Evolutionary conservation across 2,113 vertebrate genomes (phyloP).

Genomic region (Sigmodon hispidus): DNA sequence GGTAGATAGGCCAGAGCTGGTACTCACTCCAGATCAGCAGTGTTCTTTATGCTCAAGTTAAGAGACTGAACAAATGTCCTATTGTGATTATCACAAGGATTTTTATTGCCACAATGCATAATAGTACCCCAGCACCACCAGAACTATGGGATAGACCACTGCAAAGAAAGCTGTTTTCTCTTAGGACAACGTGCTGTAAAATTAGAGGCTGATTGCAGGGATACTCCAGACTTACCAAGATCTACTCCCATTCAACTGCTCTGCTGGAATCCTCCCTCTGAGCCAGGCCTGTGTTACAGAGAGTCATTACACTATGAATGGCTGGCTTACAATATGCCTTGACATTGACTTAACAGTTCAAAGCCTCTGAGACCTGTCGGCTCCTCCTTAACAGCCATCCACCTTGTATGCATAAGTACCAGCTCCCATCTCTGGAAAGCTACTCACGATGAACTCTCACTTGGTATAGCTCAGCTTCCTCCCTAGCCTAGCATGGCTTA

Average conservation of each 20-base stretch:
- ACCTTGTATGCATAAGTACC: neutral
- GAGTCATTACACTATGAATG: too few relatives aligned
- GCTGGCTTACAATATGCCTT: neutral
- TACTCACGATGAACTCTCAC: neutral
- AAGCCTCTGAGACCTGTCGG: neutral
- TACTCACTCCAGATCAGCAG: conserved; percentile 33
- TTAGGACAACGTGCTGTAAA: neutral
- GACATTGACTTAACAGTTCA: neutral
- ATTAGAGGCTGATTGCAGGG: neutral
- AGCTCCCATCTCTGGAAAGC: neutral
- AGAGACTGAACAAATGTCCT: conserved; percentile 65
- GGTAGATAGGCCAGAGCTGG: conserved; percentile 55
- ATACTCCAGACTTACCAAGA: neutral
- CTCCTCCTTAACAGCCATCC: neutral
- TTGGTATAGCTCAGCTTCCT: neutral
- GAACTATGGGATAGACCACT: conserved; percentile 1
- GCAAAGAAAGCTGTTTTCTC: neutral
- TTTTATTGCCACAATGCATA: conserved; percentile 36
- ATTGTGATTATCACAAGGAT: conserved; percentile 60
- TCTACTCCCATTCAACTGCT: neutral
- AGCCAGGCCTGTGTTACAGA: neutral
- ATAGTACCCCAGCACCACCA: conserved; percentile 1
- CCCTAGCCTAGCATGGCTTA: neutral
- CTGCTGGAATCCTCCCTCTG: neutral
- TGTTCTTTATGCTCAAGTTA: conserved; percentile 74